Evolutionary conservation across 1,140 invertebrate genomes (phyloP), one percentile per base, ranked within the genome.

Genomic region (Lasioglossum albipes): DNA sequence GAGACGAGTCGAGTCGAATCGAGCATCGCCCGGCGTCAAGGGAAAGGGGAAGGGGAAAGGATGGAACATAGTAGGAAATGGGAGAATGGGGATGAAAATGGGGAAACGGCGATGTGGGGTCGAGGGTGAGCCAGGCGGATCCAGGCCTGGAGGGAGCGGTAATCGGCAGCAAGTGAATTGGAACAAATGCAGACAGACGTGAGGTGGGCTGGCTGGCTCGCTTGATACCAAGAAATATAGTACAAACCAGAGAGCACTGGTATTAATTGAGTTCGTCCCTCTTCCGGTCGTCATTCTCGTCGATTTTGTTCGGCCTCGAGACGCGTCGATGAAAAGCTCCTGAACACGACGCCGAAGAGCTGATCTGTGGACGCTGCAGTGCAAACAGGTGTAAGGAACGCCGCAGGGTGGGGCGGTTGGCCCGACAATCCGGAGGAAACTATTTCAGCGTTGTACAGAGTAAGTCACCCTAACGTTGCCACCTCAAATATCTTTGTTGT

Each of bases 181-280:
- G 89, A 91, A 91, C 89, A 91, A 91, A 91, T 88, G 84, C 84
- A 88, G 86, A 90, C 86, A 89, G 90, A 91, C 90, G 83, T 82
- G 87, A 87, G 86, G 80, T 87, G 76, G 88, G 84, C 81, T 82
- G 72, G 36, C 80, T 85, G 75, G 79, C 61, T 84, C 65, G 82
- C 64, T 87, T 73, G 76, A 85, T 88, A 88, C 84, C 86, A 85
- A 88, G 84, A 79, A 84, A 85, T 88, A 88, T 84, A 86, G 79
- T 81, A 85, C 85, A 88, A 88, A 82, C 79, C 84, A 36, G 45
- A 12, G 78, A 83, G 75, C 70, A 75, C 61, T 22, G 71, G 72
- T 84, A 88, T 88, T 88, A 88, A 88, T 88, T 88, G 87, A 88
- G 86, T 88, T 83, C 80, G 36, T 71, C 83, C 13, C 52, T 13